These are phyloP conservation scores for Hydrotaea cyrtoneurina DNA, from an alignment of 2,888 invertebrate genomes.

Conservation along the genomic window DNA sequence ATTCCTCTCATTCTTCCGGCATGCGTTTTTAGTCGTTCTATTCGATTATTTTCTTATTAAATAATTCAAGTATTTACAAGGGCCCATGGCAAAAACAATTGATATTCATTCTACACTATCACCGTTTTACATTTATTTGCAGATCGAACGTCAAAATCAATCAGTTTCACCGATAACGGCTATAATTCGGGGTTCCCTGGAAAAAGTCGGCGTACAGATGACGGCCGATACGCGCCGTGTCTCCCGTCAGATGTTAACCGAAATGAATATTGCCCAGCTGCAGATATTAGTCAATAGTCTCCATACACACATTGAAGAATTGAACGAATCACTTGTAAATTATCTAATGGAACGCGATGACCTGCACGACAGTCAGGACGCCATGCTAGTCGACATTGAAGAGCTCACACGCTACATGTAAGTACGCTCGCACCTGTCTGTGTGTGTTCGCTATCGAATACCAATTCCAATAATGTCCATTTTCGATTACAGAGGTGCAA, in stretches of 20 bases:
- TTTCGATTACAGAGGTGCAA: slow-evolving; percentile 66
- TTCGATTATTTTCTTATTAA: too few relatives aligned
- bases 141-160: slow-evolving; percentile 86
- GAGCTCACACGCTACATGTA: slow-evolving; percentile 94
- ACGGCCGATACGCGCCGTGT: slow-evolving; percentile 91
- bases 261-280: slow-evolving; percentile 94
- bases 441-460: background rate
- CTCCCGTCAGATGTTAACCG: slow-evolving; percentile 91
- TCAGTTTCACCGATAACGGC: slow-evolving; percentile 92
- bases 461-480: background rate
- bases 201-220: slow-evolving; percentile 91
- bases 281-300: slow-evolving; percentile 97
- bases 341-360: slow-evolving; percentile 96
- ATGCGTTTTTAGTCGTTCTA: too few relatives aligned
- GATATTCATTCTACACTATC: too few relatives aligned
- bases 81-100: too few relatives aligned
- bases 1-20: too few relatives aligned
- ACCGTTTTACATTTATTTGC: slow-evolving; percentile 49
- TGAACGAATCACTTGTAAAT: slow-evolving; percentile 95
- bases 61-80: too few relatives aligned
- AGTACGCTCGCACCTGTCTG: slow-evolving; percentile 82
- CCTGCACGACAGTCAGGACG: slow-evolving; percentile 98
- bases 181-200: slow-evolving; percentile 90
- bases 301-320: slow-evolving; percentile 94
- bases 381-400: slow-evolving; percentile 98